Evolutionary conservation across 2,113 vertebrate genomes (phyloP).

Genomic region (Rynchops niger): DNA sequence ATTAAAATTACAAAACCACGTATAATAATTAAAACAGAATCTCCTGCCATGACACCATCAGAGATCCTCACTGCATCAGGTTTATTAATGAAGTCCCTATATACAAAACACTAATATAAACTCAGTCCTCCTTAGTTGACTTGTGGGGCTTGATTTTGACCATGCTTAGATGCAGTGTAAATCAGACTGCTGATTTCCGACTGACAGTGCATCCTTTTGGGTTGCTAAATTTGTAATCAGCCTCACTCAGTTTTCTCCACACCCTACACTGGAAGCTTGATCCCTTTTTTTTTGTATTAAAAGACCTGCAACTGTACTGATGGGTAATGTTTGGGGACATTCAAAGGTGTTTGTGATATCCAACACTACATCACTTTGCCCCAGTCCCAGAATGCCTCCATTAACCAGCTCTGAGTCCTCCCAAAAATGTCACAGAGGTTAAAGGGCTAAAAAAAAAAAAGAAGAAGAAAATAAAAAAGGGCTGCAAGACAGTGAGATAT

Average conservation of each 20-base stretch:
- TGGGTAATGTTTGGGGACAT: neutral
- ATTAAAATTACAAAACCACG: conserved; percentile 64
- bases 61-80: neutral
- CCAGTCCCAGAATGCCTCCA: neutral
- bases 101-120: neutral
- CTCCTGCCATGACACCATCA: neutral
- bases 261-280: neutral
- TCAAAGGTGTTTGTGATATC: neutral
- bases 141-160: neutral
- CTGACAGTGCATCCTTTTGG: neutral
- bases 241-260: neutral
- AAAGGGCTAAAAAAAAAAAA: neutral
- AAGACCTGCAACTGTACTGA: neutral
- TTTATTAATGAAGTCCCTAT: neutral
- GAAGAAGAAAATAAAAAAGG: neutral
- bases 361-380: neutral
- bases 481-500: neutral
- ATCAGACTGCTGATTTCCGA: neutral
- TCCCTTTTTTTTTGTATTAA: neutral
- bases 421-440: neutral
- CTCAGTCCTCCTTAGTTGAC: neutral
- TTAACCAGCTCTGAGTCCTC: neutral
- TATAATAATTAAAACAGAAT: conserved; percentile 47
- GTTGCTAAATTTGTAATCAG: neutral
- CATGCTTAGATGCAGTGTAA: neutral